These are phyloP conservation scores for Microtus agrestis DNA, from an alignment of 2,797 vertebrate species.

Conservation along the genomic window DNA sequence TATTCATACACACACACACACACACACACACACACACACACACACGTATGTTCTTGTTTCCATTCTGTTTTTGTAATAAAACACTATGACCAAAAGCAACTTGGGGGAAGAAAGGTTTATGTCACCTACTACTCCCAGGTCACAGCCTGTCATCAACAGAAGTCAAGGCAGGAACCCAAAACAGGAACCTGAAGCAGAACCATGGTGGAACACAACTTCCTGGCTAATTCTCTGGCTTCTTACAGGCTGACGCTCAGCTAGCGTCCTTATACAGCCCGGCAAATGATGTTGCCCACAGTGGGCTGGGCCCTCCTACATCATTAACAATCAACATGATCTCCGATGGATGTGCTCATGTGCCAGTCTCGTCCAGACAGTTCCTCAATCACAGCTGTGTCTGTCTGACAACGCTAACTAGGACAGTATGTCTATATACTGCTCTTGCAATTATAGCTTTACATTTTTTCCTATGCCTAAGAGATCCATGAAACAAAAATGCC, in stretches of 20 bases:
- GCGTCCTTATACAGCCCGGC: background rate
- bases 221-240: background rate
- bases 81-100: background rate
- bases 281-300: background rate
- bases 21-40: background rate
- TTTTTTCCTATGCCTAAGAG: background rate
- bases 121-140: background rate
- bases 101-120: background rate
- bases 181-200: background rate
- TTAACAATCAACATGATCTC: no score
- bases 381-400: no score
- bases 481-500: background rate
- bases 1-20: background rate
- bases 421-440: no score
- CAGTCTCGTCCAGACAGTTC: background rate
- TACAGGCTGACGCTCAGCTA: no score
- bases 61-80: background rate
- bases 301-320: no score
- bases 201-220: background rate
- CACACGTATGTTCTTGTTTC: background rate
- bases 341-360: background rate
- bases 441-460: background rate
- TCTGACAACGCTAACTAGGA: background rate
- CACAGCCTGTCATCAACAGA: background rate
- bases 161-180: background rate